Evolutionary conservation across 2,888 invertebrate species (phyloP).

Genomic region (Cecidostiba fungosa): DNA sequence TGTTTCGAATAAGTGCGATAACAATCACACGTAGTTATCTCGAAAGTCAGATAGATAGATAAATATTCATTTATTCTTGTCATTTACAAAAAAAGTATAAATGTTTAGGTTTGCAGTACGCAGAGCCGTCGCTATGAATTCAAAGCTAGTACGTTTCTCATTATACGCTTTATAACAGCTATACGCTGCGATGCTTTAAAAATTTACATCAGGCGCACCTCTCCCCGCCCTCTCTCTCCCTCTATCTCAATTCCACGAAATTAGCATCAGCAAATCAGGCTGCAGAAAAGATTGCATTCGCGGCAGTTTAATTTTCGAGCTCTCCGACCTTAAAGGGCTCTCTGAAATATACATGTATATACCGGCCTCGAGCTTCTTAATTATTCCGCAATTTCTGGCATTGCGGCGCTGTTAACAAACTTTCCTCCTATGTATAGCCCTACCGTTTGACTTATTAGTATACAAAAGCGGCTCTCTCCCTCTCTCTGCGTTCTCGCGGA

Average conservation of each 20-base stretch:
- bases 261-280: conserved; percentile 10
- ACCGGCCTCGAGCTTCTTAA: neutral
- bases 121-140: neutral
- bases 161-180: neutral
- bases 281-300: neutral
- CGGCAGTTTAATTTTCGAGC: conserved; percentile 18
- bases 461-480: neutral
- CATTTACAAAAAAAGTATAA: no score
- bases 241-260: neutral
- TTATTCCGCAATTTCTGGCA: conserved; percentile 20
- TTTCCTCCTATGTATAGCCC: neutral
- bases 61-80: no score
- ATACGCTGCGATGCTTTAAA: neutral
- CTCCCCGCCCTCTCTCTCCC: neutral
- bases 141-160: neutral
- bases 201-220: neutral
- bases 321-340: neutral
- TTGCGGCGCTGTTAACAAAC: conserved; percentile 32
- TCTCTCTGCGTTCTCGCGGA: neutral
- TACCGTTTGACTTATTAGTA: conserved; percentile 45
- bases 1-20: no score
- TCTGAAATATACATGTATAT: neutral
- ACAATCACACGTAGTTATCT: no score
- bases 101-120: no score
- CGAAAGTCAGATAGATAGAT: no score